phyloP scores from a whole-genome alignment of 2,888 invertebrate species.

The Volucella zonaria region DNA sequence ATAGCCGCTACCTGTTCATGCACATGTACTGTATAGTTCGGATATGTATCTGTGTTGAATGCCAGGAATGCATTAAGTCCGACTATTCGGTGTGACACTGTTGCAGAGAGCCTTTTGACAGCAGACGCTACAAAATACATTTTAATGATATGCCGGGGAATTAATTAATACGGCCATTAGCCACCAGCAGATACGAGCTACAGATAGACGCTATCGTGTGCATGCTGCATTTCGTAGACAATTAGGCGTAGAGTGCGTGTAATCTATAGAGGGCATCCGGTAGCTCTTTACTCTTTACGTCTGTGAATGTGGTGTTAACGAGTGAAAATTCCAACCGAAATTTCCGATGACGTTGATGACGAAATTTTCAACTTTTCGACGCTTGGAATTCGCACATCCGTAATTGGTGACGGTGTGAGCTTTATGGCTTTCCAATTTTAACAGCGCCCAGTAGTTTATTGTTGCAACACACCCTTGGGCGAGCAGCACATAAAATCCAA shows the following conservation, averaged over 20 bases:
- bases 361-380: background rate
- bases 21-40: background rate
- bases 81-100: constrained; percentile 35
- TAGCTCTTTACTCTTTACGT: background rate
- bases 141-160: constrained; percentile 68
- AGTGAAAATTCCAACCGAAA: no score
- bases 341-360: background rate
- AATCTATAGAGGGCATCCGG: constrained; percentile 25
- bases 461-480: constrained; percentile 18
- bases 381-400: background rate
- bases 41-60: constrained; percentile 4
- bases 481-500: background rate
- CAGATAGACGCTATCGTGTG: background rate
- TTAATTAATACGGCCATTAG: constrained; percentile 64
- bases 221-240: constrained; percentile 31
- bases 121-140: constrained; percentile 61
- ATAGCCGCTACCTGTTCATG: constrained; percentile 36
- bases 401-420: constrained; percentile 24
- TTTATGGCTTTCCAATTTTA: constrained; percentile 22
- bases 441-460: background rate
- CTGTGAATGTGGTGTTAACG: background rate
- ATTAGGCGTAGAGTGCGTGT: constrained; percentile 26
- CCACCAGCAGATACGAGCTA: constrained; percentile 26
- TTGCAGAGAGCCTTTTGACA: constrained; percentile 46
- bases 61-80: constrained; percentile 51